These are phyloP conservation scores for Scaptodrosophila lebanonensis DNA, from an alignment of 1,140 invertebrate genomes.

Conservation along the genomic window DNA sequence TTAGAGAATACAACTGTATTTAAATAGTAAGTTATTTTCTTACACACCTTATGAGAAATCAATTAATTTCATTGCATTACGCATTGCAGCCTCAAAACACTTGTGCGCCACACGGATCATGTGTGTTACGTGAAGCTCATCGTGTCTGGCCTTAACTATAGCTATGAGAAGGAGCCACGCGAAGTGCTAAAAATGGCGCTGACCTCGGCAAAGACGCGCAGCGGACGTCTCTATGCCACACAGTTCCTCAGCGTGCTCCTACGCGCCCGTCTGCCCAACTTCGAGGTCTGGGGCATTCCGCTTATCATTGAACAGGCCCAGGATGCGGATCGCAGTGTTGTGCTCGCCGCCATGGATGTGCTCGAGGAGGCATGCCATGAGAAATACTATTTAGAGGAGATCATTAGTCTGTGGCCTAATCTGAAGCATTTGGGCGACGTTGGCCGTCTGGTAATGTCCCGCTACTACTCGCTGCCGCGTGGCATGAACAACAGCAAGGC, in stretches of 20 bases:
- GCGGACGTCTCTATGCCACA: slow-evolving; percentile 91
- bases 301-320: slow-evolving; percentile 88
- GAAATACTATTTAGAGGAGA: slow-evolving; percentile 85
- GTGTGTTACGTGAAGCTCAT: slow-evolving; percentile 95
- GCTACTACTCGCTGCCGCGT: slow-evolving; percentile 86
- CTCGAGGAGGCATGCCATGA: slow-evolving; percentile 96
- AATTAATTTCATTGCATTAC: not conserved
- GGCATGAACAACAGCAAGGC: slow-evolving; percentile 84
- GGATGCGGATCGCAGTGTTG: slow-evolving; percentile 87
- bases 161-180: slow-evolving; percentile 83
- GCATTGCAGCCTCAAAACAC: slow-evolving; percentile 84
- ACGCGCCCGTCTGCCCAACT: slow-evolving; percentile 83
- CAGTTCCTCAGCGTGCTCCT: slow-evolving; percentile 92
- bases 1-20: slow-evolving; percentile 89
- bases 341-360: slow-evolving; percentile 86
- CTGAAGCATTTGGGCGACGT: slow-evolving; percentile 88
- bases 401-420: slow-evolving; percentile 86
- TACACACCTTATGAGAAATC: no score
- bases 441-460: slow-evolving; percentile 88
- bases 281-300: slow-evolving; percentile 89
- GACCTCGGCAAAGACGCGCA: slow-evolving; percentile 79
- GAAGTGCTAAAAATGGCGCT: slow-evolving; percentile 86
- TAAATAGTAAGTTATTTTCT: slow-evolving; percentile 84
- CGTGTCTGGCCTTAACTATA: slow-evolving; percentile 92
- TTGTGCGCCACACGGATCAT: slow-evolving; percentile 90